These are phyloP conservation scores for Cyclophora punctaria DNA, from an alignment of 2,888 invertebrate species.

Conservation along the genomic window DNA sequence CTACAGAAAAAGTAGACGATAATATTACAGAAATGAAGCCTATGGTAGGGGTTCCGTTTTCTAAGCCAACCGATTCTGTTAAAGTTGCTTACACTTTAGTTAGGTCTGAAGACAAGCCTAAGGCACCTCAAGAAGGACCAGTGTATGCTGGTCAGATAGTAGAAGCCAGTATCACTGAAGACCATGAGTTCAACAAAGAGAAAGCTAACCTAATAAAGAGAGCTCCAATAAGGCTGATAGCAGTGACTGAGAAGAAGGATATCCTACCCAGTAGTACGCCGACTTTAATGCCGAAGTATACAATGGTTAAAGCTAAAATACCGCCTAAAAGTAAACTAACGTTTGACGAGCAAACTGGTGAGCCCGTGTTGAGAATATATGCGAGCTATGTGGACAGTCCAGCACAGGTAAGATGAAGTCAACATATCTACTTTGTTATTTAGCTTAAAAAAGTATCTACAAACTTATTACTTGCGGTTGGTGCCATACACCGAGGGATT, in stretches of 20 bases:
- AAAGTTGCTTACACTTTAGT: slow-evolving; percentile 58
- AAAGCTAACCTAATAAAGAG: slow-evolving; percentile 44
- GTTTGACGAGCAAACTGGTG: slow-evolving; percentile 61
- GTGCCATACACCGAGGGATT: no score
- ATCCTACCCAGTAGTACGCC: slow-evolving; percentile 18
- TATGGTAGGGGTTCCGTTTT: slow-evolving; percentile 47
- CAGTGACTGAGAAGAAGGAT: slow-evolving; percentile 43
- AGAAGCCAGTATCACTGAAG: slow-evolving; percentile 60
- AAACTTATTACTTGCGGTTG: no score
- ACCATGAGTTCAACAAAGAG: slow-evolving; percentile 57
- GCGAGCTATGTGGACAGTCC: slow-evolving; percentile 60
- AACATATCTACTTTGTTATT: no score
- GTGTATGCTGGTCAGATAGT: slow-evolving; percentile 62
- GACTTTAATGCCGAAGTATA: slow-evolving; percentile 31
- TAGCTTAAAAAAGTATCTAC: no score
- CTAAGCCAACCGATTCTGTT: slow-evolving; percentile 49
- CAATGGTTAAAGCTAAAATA: slow-evolving; percentile 55
- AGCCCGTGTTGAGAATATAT: slow-evolving; percentile 73
- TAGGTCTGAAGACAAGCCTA: slow-evolving; percentile 44
- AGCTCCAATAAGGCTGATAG: slow-evolving; percentile 48
- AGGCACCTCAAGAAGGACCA: slow-evolving; percentile 46
- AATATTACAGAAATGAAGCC: slow-evolving; percentile 45
- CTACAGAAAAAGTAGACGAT: slow-evolving; percentile 34
- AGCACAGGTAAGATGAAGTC: slow-evolving; percentile 37
- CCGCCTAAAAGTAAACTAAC: slow-evolving; percentile 61